Percentiles rank a stretch among this genome's conserved stretches.
Evolutionary conservation across 2,797 vertebrate species (phyloP).

Genomic region (Smutsia gigantea): DNA sequence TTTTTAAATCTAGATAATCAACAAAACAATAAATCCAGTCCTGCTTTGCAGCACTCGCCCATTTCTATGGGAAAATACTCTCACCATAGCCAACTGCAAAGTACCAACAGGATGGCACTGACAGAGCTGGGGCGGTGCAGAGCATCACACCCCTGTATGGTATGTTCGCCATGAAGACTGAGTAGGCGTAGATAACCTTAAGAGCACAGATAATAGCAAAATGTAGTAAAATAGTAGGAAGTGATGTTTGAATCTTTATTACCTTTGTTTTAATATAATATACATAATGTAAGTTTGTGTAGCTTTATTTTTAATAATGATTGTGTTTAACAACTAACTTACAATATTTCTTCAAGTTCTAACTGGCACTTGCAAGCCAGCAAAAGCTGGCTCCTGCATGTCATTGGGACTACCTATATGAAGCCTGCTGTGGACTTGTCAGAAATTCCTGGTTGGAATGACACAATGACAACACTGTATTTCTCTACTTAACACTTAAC

Average conservation of each 20-base stretch:
- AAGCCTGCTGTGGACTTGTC: not conserved
- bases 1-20: not conserved
- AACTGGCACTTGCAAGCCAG: not conserved
- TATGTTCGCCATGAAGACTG: not conserved
- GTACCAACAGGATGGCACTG: not conserved
- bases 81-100: not conserved
- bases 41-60: not conserved
- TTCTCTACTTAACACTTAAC: not conserved
- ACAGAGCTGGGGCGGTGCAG: not conserved
- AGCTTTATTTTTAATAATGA: not conserved
- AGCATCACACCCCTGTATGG: not conserved
- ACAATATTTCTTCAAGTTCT: not conserved
- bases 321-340: not conserved
- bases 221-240: not conserved
- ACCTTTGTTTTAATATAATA: not conserved
- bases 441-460: not conserved
- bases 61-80: not conserved
- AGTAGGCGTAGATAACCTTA: not conserved
- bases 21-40: not conserved
- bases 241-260: not conserved
- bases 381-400: not conserved
- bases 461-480: not conserved
- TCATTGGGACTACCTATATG: not conserved
- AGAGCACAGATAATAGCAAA: not conserved
- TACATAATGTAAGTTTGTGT: not conserved